Base-by-base conservation (phyloP, 2,113 vertebrate genomes). In the Leptosomus discolor region DNA sequence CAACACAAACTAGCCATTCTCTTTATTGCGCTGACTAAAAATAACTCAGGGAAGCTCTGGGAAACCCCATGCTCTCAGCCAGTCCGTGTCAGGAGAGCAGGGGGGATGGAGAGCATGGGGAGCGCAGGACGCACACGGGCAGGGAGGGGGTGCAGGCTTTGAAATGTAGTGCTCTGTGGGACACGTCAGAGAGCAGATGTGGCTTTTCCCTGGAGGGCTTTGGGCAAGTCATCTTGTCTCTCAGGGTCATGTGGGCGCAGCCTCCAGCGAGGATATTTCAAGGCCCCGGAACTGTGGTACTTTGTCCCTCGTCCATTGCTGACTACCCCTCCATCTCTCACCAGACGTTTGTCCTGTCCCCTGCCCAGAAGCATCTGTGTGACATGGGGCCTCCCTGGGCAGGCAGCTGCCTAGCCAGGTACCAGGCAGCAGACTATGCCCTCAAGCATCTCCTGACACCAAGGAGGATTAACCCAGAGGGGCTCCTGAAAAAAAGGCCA, bases 21-120 rank as follows among this genome's bases (percentile, higher is more conserved):
- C 95, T 97, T 92, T 94, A 96, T 94, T 95, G 81, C 21, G 2
- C 68, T 77, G 48, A 48, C 86, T 97, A 96, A 96, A 97, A 96
- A 97, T 95, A 96, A 95, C 93, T 51, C 74, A 51, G 92, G 80
- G 80, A 95, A 90, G 93, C 94, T 94, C 92, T 76, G 93, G 96
- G 97, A 95, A 96, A 95, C 68, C 92, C 94, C 65, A 3, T 71
- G 90, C 76, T 97, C 94, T 80, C 83, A 85, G 76, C 71, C 73
- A 95, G 87, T 37, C 77, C 39, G 1, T 17, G 82, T 83, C 65
- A 92, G 30, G 79, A 85, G 95, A 91, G 84, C 92, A 83, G 88
- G 48, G 76, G 71, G 63, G 63, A 92, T 1, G 15, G 69, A 78
- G 86, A 73, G 77, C 80, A 58, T 0, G 19, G 77, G 84, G 90